Evolutionary conservation across 2,888 invertebrate genomes (phyloP).

Genomic region (Hetaerina titia): DNA sequence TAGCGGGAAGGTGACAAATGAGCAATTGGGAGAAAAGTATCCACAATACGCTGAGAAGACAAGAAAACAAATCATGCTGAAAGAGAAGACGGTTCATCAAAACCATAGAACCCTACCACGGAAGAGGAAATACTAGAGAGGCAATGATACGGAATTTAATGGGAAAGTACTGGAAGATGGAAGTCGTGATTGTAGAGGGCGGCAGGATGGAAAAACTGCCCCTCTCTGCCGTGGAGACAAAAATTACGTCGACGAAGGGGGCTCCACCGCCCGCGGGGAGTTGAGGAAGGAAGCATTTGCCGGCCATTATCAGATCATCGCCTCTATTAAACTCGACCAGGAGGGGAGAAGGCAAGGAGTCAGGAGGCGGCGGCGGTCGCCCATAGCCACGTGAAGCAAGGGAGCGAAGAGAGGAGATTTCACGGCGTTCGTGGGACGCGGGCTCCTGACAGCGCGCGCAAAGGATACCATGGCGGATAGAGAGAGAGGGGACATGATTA

Average conservation of each 20-base stretch:
- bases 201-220: background rate
- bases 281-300: slow-evolving; percentile 17
- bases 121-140: background rate
- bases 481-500: background rate
- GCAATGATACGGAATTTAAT: background rate
- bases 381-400: too few relatives aligned
- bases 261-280: background rate
- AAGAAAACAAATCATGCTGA: background rate
- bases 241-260: background rate
- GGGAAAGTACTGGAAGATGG: too few relatives aligned
- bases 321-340: background rate
- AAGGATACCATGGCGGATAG: background rate
- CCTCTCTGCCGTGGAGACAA: background rate
- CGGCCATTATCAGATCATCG: slow-evolving; percentile 17
- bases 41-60: background rate
- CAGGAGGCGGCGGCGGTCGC: too few relatives aligned
- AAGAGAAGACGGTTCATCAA: background rate
- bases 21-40: background rate
- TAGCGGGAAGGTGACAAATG: background rate
- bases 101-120: background rate
- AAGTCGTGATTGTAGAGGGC: background rate
- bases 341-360: background rate
- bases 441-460: background rate
- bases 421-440: background rate
- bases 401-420: background rate